Conservation (phyloP, 2,797 vertebrate genomes). For the Smutsia temminckii region DNA sequence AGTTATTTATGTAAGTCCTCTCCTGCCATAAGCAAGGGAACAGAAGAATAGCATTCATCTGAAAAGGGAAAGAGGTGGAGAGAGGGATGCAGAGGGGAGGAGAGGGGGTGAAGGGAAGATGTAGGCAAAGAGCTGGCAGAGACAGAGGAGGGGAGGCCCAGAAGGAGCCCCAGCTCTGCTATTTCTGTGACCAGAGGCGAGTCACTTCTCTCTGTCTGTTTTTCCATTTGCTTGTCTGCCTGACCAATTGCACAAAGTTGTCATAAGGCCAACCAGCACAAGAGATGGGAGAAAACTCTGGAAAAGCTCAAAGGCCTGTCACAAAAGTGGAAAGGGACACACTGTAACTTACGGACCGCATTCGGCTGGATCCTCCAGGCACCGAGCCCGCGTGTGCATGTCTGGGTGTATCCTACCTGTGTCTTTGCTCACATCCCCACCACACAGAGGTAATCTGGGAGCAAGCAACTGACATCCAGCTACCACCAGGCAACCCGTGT, state of each 20-base stretch:
- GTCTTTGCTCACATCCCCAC: not conserved
- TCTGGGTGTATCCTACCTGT: rapidly evolving
- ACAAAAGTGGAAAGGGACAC: not conserved
- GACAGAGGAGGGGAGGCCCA: not conserved
- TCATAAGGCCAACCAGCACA: not conserved
- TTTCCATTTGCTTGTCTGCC: not conserved
- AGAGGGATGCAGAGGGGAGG: not conserved
- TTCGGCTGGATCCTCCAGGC: not conserved
- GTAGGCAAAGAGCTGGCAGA: no score
- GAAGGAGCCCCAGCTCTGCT: not conserved
- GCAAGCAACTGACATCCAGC: not conserved
- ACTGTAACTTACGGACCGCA: not conserved
- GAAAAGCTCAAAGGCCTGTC: not conserved
- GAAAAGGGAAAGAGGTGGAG: not conserved
- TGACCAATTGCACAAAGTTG: not conserved
- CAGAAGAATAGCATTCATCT: not conserved
- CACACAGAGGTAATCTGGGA: not conserved
- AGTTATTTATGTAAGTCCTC: not conserved
- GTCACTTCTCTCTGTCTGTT: not conserved
- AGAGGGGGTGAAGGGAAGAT: no score
- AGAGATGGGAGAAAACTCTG: not conserved
- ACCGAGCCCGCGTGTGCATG: rapidly evolving
- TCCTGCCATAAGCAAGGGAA: not conserved
- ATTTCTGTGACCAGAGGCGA: not conserved
- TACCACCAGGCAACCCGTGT: not conserved